phyloP scores from a whole-genome alignment of 2,888 invertebrate species.

The Eupithecia dodoneata region DNA sequence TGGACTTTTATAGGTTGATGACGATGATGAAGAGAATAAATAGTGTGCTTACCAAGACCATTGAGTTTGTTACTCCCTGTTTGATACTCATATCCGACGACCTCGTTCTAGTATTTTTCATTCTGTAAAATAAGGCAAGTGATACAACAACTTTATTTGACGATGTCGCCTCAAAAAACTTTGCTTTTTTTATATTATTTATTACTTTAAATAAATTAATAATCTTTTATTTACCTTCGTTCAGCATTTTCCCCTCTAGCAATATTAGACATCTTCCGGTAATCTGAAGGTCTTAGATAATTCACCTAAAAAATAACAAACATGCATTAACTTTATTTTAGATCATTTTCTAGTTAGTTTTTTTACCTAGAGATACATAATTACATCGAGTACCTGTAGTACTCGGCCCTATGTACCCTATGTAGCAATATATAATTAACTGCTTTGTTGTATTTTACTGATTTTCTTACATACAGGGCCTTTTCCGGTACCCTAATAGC shows the following conservation, averaged over 20 bases:
- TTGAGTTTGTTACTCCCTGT: background rate
- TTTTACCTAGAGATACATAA: too few species aligned
- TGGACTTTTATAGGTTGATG: too few species aligned
- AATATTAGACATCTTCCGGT: slow-evolving; percentile 83
- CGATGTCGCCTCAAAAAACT: background rate
- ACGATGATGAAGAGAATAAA: background rate
- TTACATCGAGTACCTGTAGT: too few species aligned
- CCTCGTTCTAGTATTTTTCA: slow-evolving; percentile 64
- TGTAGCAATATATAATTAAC: too few species aligned
- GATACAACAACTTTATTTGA: background rate
- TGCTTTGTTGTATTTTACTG: too few species aligned
- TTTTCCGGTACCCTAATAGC: too few species aligned
- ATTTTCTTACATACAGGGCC: too few species aligned
- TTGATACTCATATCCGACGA: background rate
- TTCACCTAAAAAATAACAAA: slow-evolving; percentile 58
- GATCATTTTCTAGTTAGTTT: too few species aligned
- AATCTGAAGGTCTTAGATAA: slow-evolving; percentile 84
- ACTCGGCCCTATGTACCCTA: too few species aligned
- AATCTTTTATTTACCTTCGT: slow-evolving; percentile 58
- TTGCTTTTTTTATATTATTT: too few species aligned
- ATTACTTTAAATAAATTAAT: too few species aligned
- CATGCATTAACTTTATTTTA: background rate
- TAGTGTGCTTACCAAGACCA: slow-evolving; percentile 27
- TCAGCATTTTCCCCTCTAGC: slow-evolving; percentile 76
- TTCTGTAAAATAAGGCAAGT: slow-evolving; percentile 52